phyloP scores from a whole-genome alignment of 2,797 vertebrate genomes.

The Natrix natrix region DNA sequence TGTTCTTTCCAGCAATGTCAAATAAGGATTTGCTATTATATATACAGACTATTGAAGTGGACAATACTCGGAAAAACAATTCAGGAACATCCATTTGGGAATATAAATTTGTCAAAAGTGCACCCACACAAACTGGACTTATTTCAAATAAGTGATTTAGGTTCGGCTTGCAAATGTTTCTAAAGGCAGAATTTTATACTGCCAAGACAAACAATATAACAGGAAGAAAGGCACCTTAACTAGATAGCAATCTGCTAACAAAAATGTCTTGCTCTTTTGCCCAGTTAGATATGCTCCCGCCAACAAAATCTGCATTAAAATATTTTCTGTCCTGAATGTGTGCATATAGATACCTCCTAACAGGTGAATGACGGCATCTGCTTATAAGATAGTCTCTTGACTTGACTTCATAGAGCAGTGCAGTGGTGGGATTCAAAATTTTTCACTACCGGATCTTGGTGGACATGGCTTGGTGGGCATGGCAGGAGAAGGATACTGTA shows the following conservation, averaged over 20 bases:
- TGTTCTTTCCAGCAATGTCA: background rate
- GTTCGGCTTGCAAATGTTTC: slow-evolving; percentile 60
- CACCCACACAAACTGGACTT: slow-evolving; percentile 53
- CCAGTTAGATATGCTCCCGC: slow-evolving; percentile 38
- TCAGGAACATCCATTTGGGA: slow-evolving; percentile 58
- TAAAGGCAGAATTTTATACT: slow-evolving; percentile 60
- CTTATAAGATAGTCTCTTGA: background rate
- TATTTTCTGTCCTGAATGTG: background rate
- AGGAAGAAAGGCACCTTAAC: slow-evolving; percentile 53
- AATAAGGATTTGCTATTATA: slow-evolving; percentile 37
- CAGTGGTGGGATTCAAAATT: too few species aligned
- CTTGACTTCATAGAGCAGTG: background rate
- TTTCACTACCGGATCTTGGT: too few species aligned
- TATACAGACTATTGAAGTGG: slow-evolving; percentile 38
- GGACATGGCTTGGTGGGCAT: too few species aligned
- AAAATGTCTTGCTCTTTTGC: slow-evolving; percentile 63
- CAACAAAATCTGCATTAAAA: slow-evolving; percentile 29
- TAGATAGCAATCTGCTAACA: slow-evolving; percentile 58
- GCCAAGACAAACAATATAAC: slow-evolving; percentile 66
- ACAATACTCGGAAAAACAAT: slow-evolving; percentile 63
- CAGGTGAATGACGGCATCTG: background rate
- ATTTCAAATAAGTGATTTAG: slow-evolving; percentile 60
- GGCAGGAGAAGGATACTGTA: too few species aligned
- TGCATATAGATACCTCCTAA: background rate
- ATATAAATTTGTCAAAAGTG: slow-evolving; percentile 44